These are phyloP conservation scores for Fukomys damarensis DNA, from an alignment of 2,113 vertebrate genomes.

Conservation along the genomic window DNA sequence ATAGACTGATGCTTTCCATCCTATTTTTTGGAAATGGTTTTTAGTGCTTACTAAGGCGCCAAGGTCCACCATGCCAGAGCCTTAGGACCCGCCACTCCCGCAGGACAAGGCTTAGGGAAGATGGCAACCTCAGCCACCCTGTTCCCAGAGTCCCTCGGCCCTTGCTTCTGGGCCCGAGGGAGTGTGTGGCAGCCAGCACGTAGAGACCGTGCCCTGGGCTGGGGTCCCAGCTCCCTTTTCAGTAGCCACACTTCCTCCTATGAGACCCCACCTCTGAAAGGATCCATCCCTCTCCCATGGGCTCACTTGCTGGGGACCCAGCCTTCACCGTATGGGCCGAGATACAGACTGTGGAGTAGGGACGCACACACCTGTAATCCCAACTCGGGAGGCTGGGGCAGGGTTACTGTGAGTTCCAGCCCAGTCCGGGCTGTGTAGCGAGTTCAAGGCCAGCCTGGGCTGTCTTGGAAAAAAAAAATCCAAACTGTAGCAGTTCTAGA, in stretches of 20 bases:
- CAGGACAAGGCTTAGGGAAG: neutral
- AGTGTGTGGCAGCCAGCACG: neutral
- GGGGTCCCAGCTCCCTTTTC: neutral
- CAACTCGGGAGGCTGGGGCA: neutral
- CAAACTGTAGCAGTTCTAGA: neutral
- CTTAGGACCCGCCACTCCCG: rapidly evolving
- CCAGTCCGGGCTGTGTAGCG: neutral
- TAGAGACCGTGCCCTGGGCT: neutral
- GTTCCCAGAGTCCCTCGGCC: neutral
- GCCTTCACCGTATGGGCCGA: neutral
- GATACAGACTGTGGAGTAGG: neutral
- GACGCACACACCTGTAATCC: neutral
- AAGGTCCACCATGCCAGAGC: neutral
- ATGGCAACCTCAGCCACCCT: neutral
- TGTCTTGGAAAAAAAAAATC: neutral
- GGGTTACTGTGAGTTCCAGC: neutral
- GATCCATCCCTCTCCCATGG: neutral
- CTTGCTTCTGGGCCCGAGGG: neutral
- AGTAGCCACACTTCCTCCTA: neutral
- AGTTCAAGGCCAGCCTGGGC: neutral
- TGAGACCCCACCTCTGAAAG: neutral
- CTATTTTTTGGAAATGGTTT: neutral
- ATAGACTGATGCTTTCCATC: neutral
- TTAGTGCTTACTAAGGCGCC: neutral
- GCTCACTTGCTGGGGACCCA: neutral